Base-by-base conservation (phyloP, 2,797 vertebrate genomes). In the Dendrocincla tyrannina region DNA sequence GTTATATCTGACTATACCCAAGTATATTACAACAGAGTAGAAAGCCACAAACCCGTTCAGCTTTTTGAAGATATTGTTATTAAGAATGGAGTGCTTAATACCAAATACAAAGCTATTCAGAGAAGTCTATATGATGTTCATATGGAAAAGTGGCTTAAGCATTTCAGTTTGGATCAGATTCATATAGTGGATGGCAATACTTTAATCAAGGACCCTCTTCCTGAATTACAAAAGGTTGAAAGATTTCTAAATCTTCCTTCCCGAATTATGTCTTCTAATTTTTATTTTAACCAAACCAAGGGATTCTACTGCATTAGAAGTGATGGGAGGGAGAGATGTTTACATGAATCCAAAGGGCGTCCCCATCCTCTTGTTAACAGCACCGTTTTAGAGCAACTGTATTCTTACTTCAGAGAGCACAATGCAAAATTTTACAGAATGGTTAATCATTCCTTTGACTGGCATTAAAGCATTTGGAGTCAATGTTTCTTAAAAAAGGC, bases 271-370 rank as follows among this genome's bases (percentile, higher is more conserved):
- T 97, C 99, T 92, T 98, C 99, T 97, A 99, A 99, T 98, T 99
- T 99, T 98, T 99, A 99, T 97, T 99, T 99, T 97, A 99, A 99
- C 97, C 99, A 99, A 96, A 99, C 99, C 93, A 99, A 99, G 97
- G 99, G 99, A 88, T 99, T 99, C 96, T 99, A 99, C 97, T 99
- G 99, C 79, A 99, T 99, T 96, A 98, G 99, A 68, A 99, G 98
- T 23, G 99, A 99, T 6, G 99, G 99, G 20, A 98, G 98, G 35
- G 99, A 99, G 91, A 98, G 99, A 73, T 99, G 99, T 96, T 98
- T 99, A 95, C 99, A 99, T 4, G 99, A 99, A 97, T 99, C 99
- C 28, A 99, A 99, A 95, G 99, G 99, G 7, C 98, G 99, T 1
- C 99, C 99, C 10, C 99, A 99, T 84, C 99, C 99, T 5, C 96